Conservation (phyloP, 2,113 vertebrate species). For the Piliocolobus tephrosceles region DNA sequence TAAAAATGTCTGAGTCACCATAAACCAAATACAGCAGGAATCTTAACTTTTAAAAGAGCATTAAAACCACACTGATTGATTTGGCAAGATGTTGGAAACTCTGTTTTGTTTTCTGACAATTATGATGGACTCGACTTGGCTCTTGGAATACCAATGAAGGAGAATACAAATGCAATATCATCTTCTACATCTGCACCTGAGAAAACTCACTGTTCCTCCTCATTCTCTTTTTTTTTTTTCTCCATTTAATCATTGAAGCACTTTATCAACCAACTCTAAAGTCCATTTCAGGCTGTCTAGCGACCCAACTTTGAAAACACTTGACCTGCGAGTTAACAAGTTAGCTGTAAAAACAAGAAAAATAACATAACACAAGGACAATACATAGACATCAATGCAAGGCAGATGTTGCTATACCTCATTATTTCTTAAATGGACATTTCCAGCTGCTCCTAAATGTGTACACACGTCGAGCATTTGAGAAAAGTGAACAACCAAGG, state of each 20-base stretch:
- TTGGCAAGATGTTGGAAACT: not conserved
- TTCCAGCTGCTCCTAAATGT: not conserved
- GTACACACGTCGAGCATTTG: too few species aligned
- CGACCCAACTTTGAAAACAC: not conserved
- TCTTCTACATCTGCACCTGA: not conserved
- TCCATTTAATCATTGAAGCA: not conserved
- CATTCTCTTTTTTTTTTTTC: not conserved
- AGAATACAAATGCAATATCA: not conserved
- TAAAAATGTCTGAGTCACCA: constrained; percentile 55
- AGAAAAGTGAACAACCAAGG: not conserved
- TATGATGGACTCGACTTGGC: not conserved
- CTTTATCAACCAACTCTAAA: not conserved
- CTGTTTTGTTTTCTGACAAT: not conserved
- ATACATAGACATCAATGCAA: not conserved
- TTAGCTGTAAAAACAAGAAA: not conserved
- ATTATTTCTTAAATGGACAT: not conserved
- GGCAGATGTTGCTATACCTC: not conserved
- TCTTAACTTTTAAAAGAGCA: constrained; percentile 33
- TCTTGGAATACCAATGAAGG: not conserved
- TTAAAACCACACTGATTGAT: constrained; percentile 21
- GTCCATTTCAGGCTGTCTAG: not conserved
- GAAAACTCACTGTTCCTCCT: accelerated
- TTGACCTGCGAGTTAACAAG: not conserved
- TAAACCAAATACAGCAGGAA: constrained; percentile 23
- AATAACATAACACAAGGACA: not conserved